A percentile compares a stretch with the other conserved stretches of the same genome.
Evolutionary conservation across 1,140 invertebrate genomes (phyloP).

Genomic region (Pachypeltis micranthus): DNA sequence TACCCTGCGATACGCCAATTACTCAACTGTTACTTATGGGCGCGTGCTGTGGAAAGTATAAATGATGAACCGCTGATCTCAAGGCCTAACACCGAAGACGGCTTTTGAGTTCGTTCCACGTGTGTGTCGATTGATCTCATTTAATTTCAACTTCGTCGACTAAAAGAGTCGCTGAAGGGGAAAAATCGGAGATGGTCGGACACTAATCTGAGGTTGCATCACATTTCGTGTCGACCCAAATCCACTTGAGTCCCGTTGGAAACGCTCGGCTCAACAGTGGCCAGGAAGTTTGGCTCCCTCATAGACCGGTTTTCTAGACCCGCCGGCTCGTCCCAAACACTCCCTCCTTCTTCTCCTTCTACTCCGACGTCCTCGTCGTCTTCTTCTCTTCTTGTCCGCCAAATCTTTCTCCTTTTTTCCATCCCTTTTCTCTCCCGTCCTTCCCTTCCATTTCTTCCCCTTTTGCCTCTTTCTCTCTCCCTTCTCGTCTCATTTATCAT

Average conservation of each 20-base stretch:
- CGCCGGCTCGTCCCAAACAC: background rate
- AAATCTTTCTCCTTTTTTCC: conserved; percentile 15
- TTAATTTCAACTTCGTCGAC: no score
- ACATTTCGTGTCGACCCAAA: conserved; percentile 3
- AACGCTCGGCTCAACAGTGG: conserved; percentile 6
- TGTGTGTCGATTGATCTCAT: no score
- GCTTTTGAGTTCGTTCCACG: no score
- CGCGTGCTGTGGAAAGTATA: no score
- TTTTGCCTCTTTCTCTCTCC: background rate
- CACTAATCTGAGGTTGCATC: background rate
- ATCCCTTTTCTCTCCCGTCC: conserved; percentile 5
- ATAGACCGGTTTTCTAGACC: conserved; percentile 12
- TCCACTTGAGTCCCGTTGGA: conserved; percentile 16
- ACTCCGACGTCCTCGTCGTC: background rate
- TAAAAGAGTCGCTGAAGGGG: no score
- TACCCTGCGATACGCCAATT: no score
- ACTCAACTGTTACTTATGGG: no score
- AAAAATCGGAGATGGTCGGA: background rate
- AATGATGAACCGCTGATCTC: no score
- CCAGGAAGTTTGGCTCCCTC: background rate
- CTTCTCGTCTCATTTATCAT: background rate
- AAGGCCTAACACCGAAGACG: no score
- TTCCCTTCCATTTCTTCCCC: conserved; percentile 14
- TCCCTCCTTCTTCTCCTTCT: background rate
- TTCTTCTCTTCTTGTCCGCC: conserved; percentile 7